Percentiles rank a stretch among this genome's conserved stretches.
Evolutionary conservation across 2,888 invertebrate genomes (phyloP).

Genomic region (Melanophora roralis): DNA sequence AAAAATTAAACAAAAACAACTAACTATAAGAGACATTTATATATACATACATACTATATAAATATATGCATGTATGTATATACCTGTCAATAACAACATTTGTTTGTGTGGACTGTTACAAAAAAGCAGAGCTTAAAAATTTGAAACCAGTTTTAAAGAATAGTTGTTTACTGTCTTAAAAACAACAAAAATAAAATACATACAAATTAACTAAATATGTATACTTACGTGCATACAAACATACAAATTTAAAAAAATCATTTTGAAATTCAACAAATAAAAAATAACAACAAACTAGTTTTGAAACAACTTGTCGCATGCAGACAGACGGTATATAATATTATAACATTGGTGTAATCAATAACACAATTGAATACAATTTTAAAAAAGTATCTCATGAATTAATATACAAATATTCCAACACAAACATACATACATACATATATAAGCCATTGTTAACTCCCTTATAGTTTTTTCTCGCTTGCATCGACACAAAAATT

Average conservation of each 20-base stretch:
- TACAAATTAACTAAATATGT: neutral
- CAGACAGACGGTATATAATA: neutral
- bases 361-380: neutral
- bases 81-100: neutral
- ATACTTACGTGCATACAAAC: too few species aligned
- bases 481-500: neutral
- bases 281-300: neutral
- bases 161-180: slow-evolving; percentile 7
- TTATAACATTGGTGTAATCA: neutral
- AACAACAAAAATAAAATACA: neutral
- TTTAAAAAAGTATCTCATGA: neutral
- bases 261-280: neutral
- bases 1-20: neutral
- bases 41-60: neutral
- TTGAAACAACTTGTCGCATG: neutral
- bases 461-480: too few species aligned
- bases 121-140: slow-evolving; percentile 7
- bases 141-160: slow-evolving; percentile 38
- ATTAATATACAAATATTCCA: too few species aligned
- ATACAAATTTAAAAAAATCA: too few species aligned
- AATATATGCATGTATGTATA: too few species aligned
- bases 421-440: neutral
- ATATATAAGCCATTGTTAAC: neutral
- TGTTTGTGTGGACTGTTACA: too few species aligned
- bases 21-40: neutral